Evolutionary conservation across 2,888 invertebrate genomes (phyloP).

Genomic region (Eupeodes latifasciatus): DNA sequence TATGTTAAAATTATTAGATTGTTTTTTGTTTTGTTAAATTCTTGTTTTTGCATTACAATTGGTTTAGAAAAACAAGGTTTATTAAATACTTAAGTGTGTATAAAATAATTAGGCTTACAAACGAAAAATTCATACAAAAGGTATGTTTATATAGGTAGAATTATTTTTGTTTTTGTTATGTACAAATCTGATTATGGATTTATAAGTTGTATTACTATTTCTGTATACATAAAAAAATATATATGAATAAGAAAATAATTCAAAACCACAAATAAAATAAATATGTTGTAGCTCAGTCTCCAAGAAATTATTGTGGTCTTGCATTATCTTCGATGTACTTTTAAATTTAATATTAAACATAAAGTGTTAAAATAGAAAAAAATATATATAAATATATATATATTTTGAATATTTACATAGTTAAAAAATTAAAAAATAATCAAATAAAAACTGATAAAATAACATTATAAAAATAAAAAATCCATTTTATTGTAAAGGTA

Average conservation of each 20-base stretch:
- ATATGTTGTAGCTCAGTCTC: slow-evolving; percentile 84
- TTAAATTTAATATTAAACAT: slow-evolving; percentile 56
- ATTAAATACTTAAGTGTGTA: slow-evolving; percentile 44
- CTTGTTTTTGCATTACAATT: slow-evolving; percentile 36
- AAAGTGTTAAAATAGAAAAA: slow-evolving; percentile 59
- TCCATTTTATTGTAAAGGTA: slow-evolving; percentile 74
- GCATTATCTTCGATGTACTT: slow-evolving; percentile 74
- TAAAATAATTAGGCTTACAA: slow-evolving; percentile 57
- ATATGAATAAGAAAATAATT: slow-evolving; percentile 73
- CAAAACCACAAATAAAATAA: slow-evolving; percentile 81
- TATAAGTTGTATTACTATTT: slow-evolving; percentile 59
- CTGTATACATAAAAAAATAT: slow-evolving; percentile 35
- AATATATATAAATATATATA: slow-evolving; percentile 52
- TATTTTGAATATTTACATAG: slow-evolving; percentile 72
- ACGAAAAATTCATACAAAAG: slow-evolving; percentile 46
- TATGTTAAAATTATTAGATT: slow-evolving; percentile 37
- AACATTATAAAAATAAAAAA: slow-evolving; percentile 66
- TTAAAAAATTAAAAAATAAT: slow-evolving; percentile 46
- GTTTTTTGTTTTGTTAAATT: slow-evolving; percentile 13
- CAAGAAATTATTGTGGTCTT: slow-evolving; percentile 82
- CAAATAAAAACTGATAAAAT: slow-evolving; percentile 69
- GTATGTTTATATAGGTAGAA: slow-evolving; percentile 39
- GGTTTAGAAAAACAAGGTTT: slow-evolving; percentile 44
- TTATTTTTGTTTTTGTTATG: slow-evolving; percentile 33
- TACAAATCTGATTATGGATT: slow-evolving; percentile 54